These are phyloP conservation scores for Calycopis cecrops DNA, from an alignment of 1,140 invertebrate species.

Conservation along the genomic window DNA sequence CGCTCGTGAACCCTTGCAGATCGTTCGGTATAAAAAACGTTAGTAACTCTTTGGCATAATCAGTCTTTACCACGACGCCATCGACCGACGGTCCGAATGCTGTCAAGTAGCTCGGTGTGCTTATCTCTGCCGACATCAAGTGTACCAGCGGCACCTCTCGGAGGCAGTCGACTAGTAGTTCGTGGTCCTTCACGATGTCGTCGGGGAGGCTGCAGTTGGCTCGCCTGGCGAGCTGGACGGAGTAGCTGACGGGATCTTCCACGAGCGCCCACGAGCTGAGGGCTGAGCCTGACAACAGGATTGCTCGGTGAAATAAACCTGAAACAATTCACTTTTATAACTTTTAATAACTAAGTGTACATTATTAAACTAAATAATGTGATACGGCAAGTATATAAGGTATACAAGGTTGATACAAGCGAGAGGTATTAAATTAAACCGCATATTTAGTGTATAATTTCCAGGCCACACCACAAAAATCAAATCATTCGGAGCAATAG, in stretches of 20 bases:
- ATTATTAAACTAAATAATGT: too few relatives aligned
- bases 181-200: constrained; percentile 85
- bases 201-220: constrained; percentile 91
- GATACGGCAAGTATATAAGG: too few relatives aligned
- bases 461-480: too few relatives aligned
- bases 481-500: too few relatives aligned
- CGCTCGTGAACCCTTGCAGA: constrained; percentile 48
- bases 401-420: too few relatives aligned
- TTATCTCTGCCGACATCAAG: constrained; percentile 86
- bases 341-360: too few relatives aligned
- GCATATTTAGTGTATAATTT: too few relatives aligned
- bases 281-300: constrained; percentile 94
- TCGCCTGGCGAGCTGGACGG: constrained; percentile 87
- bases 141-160: constrained; percentile 85
- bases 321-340: constrained; percentile 20
- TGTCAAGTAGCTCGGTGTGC: constrained; percentile 88
- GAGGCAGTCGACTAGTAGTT: constrained; percentile 87
- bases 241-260: constrained; percentile 90
- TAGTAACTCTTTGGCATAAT: constrained; percentile 84
- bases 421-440: too few relatives aligned
- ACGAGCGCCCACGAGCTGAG: constrained; percentile 95
- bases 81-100: constrained; percentile 91
- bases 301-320: constrained; percentile 92
- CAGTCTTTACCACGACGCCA: constrained; percentile 88
- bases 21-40: constrained; percentile 69